Evolutionary conservation across 2,113 vertebrate genomes (phyloP).

Genomic region (Motacilla tschutschensis): DNA sequence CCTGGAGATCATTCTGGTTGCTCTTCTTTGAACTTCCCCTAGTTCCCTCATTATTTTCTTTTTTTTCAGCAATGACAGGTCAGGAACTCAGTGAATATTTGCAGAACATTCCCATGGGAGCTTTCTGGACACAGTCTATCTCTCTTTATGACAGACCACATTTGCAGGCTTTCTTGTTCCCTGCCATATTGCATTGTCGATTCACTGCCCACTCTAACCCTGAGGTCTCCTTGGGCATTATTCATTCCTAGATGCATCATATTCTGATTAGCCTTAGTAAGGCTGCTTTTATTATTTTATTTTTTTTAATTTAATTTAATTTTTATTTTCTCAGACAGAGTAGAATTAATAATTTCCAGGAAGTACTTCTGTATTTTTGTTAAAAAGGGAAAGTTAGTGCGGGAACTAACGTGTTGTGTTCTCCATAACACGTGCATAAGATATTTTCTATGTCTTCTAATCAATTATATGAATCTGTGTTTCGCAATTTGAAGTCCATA

Average conservation of each 20-base stretch:
- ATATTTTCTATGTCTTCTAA: neutral
- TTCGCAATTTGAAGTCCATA: neutral
- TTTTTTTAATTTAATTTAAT: neutral
- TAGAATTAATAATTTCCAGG: neutral
- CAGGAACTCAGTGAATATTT: conserved; percentile 11
- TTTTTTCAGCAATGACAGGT: neutral
- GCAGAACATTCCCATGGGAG: neutral
- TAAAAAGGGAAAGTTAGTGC: neutral
- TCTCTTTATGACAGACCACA: conserved; percentile 13
- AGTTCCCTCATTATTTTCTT: neutral
- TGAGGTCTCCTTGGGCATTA: conserved; percentile 43
- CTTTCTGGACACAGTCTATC: neutral
- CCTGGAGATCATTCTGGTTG: neutral
- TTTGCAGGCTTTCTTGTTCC: conserved; percentile 16
- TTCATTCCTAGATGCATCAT: neutral
- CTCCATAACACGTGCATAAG: neutral
- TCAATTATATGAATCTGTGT: neutral
- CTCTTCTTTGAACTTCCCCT: conserved; percentile 16
- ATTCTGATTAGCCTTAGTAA: neutral
- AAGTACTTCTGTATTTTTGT: neutral
- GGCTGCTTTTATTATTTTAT: neutral
- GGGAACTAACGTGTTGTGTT: neutral
- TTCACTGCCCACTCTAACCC: conserved; percentile 42
- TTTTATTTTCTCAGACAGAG: neutral
- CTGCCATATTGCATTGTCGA: conserved; percentile 28